Evolutionary conservation across 2,888 invertebrate species (phyloP).

Genomic region (Nebria salina): DNA sequence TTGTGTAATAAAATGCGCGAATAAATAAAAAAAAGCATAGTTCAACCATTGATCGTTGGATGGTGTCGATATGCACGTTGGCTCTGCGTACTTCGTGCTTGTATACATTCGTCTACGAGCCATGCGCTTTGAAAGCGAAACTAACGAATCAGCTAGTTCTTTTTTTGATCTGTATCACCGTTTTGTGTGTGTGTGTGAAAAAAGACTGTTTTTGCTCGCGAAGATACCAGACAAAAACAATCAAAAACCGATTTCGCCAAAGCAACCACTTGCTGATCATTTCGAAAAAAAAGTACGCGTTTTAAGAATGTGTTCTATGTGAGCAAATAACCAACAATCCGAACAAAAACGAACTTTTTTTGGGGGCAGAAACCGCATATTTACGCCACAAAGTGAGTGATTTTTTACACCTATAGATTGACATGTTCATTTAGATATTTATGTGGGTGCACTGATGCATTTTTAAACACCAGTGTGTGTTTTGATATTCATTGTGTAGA

Average conservation of each 20-base stretch:
- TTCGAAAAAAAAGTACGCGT: background rate
- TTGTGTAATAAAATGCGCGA: background rate
- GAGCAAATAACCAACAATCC: conserved; percentile 2
- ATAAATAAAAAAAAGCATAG: conserved; percentile 6
- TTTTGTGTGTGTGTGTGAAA: conserved; percentile 19
- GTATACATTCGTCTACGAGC: conserved; percentile 12
- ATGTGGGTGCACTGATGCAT: background rate
- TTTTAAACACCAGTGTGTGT: background rate
- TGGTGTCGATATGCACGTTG: conserved; percentile 24
- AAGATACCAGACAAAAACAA: conserved; percentile 1
- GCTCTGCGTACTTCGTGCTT: conserved; percentile 29
- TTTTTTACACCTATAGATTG: conserved; percentile 11
- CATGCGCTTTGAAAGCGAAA: conserved; percentile 45
- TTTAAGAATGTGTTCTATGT: conserved; percentile 16
- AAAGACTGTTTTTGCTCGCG: conserved; percentile 20
- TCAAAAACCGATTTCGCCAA: conserved; percentile 5
- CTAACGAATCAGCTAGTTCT: conserved; percentile 42
- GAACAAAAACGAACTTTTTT: background rate
- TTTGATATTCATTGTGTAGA: conserved; percentile 15
- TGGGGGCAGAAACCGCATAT: conserved; percentile 16
- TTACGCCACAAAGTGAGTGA: conserved; percentile 17
- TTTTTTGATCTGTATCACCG: conserved; percentile 39
- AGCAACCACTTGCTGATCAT: conserved; percentile 31
- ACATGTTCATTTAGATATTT: conserved; percentile 23
- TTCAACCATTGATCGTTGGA: conserved; percentile 38